Conservation (phyloP, 53 echinoderm and acorn worm species). For the Paracentrotus lividus region DNA sequence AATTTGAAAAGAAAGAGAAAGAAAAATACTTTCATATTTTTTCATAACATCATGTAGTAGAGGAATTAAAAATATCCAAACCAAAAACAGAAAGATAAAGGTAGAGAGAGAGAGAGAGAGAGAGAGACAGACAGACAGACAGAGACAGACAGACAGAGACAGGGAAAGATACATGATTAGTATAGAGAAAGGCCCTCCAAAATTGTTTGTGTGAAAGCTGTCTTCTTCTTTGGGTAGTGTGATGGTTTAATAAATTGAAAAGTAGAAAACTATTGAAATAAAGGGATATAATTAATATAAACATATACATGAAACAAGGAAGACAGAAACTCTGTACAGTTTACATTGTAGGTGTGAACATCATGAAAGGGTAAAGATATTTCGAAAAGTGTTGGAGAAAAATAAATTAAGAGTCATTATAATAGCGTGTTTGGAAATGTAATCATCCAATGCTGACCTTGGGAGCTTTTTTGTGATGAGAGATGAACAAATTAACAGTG, state of each 20-base stretch:
- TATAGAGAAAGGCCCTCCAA: not conserved
- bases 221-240: not conserved
- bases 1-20: not conserved
- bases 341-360: not conserved
- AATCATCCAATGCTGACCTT: constrained; percentile 57
- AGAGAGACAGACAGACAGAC: not conserved
- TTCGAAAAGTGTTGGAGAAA: not conserved
- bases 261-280: too few species aligned
- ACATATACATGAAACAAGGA: not conserved
- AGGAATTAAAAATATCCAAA: too few species aligned
- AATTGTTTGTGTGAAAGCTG: too few species aligned
- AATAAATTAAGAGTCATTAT: constrained; percentile 33
- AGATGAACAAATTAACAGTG: constrained; percentile 47
- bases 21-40: not conserved
- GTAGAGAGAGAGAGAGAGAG: not conserved
- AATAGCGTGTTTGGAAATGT: constrained; percentile 65
- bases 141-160: not conserved
- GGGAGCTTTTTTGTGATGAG: constrained; percentile 26
- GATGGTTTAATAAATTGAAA: not conserved
- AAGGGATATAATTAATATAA: not conserved
- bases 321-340: not conserved
- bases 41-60: too few species aligned
- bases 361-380: constrained; percentile 21
- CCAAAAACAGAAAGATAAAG: not conserved
- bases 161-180: not conserved